Evolutionary conservation across 2,797 vertebrate genomes (phyloP).

Genomic region (Micropoecilia bifurca): DNA sequence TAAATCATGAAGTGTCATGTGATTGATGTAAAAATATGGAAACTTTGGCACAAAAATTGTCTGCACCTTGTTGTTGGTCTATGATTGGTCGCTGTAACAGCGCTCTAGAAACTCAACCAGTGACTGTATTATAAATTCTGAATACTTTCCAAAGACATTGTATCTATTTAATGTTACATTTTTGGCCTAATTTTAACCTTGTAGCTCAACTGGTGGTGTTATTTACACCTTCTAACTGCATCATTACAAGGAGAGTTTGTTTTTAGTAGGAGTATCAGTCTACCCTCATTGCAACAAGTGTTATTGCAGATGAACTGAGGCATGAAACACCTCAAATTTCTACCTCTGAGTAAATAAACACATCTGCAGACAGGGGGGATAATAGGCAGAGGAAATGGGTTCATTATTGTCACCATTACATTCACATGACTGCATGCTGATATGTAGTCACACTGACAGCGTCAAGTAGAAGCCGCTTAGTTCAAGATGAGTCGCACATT

Average conservation of each 20-base stretch:
- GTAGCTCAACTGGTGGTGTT: constrained; percentile 18
- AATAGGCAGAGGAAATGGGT: constrained; percentile 56
- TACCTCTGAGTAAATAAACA: constrained; percentile 60
- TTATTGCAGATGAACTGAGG: constrained; percentile 1
- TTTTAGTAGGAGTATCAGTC: constrained; percentile 17
- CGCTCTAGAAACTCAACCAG: no score
- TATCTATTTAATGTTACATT: not conserved
- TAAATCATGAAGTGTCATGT: constrained; percentile 25
- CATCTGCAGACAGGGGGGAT: constrained; percentile 41
- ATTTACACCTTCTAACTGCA: constrained; percentile 23
- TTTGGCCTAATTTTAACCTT: constrained; percentile 2
- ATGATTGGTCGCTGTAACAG: no score
- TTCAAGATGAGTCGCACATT: constrained; percentile 13
- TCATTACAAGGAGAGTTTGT: constrained; percentile 19
- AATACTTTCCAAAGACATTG: not conserved
- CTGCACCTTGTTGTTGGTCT: not conserved
- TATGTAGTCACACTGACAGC: not conserved
- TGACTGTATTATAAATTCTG: not conserved
- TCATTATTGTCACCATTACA: constrained; percentile 52
- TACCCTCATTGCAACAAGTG: not conserved
- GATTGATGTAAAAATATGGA: not conserved
- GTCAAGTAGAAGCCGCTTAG: not conserved
- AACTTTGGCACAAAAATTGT: not conserved
- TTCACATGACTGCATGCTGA: constrained; percentile 5
- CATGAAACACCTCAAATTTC: constrained; percentile 53